Evolutionary conservation across 2,113 vertebrate genomes (phyloP), one percentile per base, ranked within the genome.

Genomic region (Hystrix brachyura): DNA sequence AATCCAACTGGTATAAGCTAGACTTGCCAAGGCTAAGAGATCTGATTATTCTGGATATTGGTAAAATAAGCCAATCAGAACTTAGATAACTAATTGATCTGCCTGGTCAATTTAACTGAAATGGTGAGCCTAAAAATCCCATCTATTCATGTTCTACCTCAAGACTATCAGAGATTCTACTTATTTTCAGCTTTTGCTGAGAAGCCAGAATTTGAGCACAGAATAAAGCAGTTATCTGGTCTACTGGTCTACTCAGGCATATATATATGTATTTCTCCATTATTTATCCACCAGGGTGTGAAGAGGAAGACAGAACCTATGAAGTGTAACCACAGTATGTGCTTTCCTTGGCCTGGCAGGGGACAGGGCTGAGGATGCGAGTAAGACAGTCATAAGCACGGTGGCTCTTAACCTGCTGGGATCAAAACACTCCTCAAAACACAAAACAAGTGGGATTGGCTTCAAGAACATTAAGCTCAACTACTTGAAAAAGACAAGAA

Each of bases 401-500:
- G 51, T 83, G 15, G 43, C 1, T 29, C n/a, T 71, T 95, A 81
- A 81, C 25, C 72, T 89, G 83, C 23, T 80, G 69, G 59, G 23
- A 57, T 72, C 55, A 86, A 81, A 78, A 3, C 17, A 48, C 38
- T 86, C 74, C 34, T 83, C 5, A 13, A 91, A 91, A 71, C 17
- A 78, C 53, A 85, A 21, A 93, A 88, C 29, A 69, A 34, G 25
- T 34, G 55, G 46, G 53, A 80, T 34, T 38, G 65, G 21, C 19
- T 87, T 38, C 81, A 81, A 87, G 60, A 89, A 84, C 23, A 89
- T 46, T 71, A 67, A 94, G 60, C 29, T 93, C 57, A 87, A 76
- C 18, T 67, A 93, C 38, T 13, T 69, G 76, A 60, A 0, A 90
- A 34, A 86, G 55, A 81, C 7, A n/a, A 46, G 53, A 74, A 94